Base-by-base conservation (phyloP, 2,797 vertebrate genomes). In the Caiman crocodilus region DNA sequence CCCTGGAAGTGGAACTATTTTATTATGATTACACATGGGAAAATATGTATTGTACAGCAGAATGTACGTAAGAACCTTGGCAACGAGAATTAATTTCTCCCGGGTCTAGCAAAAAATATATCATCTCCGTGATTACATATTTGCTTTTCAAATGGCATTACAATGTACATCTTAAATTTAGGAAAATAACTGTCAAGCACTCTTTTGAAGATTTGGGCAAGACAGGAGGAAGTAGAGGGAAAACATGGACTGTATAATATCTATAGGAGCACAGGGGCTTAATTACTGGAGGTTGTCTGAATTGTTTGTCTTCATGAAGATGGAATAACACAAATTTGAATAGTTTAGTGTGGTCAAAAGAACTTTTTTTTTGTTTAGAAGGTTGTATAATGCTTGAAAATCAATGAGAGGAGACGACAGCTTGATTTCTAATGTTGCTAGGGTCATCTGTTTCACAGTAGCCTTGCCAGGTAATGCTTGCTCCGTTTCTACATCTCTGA, bases 241-340 rank as follows among this genome's bases (percentile, higher is more conserved):
- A 58, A 84, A 71, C 56, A 78, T 76, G 61, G 79, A 5, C 57
- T 35, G 61, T 75, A 59, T 1, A 16, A 82, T 50, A 28, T 56
- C 50, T 28, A 7, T 59, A 32, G 42, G 73, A 76, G 64, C 58
- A 50, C 4, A 87, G 76, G 73, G 17, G 30, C 71, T 25, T 90
- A 84, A 82, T 91, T 94, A 90, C 26, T 28, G 87, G 82, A 81
- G 65, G 79, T 92, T 84, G 71, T 83, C 89, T 92, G 93, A 92
- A 90, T 89, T 87, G 76, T 91, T 84, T 78, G 82, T 65, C 64
- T 94, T 81, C 59, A 90, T 82, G 64, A 92, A 90, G 92, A 74
- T 82, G 91, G 92, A 96, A 87, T 82, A 32, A 79, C 13, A 28
- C 28, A 14, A 14, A 93, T 78, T 76, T 87, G 79, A 93, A 63